These are phyloP conservation scores for Cettia cetti DNA, from an alignment of 2,113 vertebrate species.

Conservation along the genomic window DNA sequence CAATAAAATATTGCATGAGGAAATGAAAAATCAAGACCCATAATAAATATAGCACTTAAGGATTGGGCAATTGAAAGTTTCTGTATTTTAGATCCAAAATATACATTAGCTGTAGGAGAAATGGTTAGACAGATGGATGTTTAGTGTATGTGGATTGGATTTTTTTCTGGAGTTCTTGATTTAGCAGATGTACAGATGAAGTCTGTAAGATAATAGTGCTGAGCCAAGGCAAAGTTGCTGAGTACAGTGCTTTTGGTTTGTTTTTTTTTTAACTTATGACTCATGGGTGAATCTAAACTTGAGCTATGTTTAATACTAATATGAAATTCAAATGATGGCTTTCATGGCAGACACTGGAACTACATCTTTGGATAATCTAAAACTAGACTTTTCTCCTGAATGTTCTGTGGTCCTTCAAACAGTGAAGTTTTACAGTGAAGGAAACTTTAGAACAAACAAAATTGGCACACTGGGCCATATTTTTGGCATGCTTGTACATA, in stretches of 20 bases:
- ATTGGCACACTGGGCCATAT: background rate
- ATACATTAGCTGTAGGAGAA: background rate
- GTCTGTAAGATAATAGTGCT: constrained; percentile 21
- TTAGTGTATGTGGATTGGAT: background rate
- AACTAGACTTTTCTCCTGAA: background rate
- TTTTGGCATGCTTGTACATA: background rate
- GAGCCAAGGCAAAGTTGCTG: constrained; percentile 56
- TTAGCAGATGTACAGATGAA: constrained; percentile 43
- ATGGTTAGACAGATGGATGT: background rate
- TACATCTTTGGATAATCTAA: background rate
- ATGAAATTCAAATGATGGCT: background rate
- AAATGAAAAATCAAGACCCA: background rate
- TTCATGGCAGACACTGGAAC: background rate
- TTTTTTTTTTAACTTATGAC: constrained; percentile 1
- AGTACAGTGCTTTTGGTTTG: background rate
- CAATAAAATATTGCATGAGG: background rate
- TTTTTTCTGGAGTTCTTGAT: constrained; percentile 42
- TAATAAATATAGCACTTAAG: background rate
- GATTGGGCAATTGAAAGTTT: background rate
- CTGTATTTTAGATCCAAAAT: background rate
- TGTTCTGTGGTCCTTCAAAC: background rate
- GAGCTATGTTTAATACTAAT: constrained; percentile 4
- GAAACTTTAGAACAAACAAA: background rate
- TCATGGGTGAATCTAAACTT: constrained; percentile 31
- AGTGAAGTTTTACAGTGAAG: background rate